A percentile compares a stretch with the other conserved stretches of the same genome.
These are phyloP conservation scores for Myiothlypis coronata DNA, from an alignment of 2,797 vertebrate genomes.

Conservation along the genomic window DNA sequence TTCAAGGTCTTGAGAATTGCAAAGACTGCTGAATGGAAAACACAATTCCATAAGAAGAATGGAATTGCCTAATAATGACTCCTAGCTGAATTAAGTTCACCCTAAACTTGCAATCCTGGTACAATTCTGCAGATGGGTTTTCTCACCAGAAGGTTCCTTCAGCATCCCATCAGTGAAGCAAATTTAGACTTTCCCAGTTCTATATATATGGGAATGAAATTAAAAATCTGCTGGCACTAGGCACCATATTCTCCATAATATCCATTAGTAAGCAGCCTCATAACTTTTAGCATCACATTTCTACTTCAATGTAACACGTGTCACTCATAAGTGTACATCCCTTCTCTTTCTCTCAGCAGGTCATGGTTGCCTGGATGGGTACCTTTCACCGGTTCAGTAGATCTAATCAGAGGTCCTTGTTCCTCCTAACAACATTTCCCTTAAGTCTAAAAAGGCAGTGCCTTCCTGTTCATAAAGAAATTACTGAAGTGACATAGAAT, in stretches of 20 bases:
- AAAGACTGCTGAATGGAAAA: not conserved
- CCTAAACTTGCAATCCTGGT: not conserved
- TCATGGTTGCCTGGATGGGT: not conserved
- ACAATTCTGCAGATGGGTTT: not conserved
- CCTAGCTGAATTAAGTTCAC: not conserved
- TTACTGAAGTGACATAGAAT: not conserved
- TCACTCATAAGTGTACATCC: not conserved
- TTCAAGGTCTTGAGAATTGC: not conserved
- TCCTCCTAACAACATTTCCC: not conserved
- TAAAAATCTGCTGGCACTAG: not conserved
- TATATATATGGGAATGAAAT: not conserved
- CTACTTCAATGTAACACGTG: not conserved
- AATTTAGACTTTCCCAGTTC: not conserved
- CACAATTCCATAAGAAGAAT: not conserved
- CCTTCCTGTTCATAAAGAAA: not conserved
- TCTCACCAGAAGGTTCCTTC: not conserved
- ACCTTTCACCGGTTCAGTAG: not conserved
- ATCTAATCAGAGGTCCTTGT: not conserved
- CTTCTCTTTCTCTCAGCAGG: not conserved
- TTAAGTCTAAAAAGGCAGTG: not conserved
- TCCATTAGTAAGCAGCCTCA: not conserved
- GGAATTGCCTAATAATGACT: not conserved
- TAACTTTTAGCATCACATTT: not conserved
- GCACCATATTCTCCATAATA: not conserved
- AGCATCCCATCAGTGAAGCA: slow-evolving; percentile 38